Conservation (phyloP, 2,797 vertebrate genomes). For the Phaenicophaeus curvirostris region DNA sequence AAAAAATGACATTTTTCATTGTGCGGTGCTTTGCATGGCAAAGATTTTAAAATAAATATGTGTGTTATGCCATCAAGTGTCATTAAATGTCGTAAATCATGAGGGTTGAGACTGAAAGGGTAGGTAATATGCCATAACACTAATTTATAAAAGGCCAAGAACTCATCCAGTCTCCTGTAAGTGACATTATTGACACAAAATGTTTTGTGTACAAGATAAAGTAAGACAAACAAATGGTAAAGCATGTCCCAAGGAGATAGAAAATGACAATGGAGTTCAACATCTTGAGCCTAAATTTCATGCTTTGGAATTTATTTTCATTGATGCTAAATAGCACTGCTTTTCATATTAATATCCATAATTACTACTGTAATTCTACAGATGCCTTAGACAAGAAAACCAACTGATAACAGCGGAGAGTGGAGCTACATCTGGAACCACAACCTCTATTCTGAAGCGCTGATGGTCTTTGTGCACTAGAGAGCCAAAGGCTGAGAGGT, state of each 20-base stretch:
- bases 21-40: neutral
- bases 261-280: neutral
- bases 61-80: conserved; percentile 28
- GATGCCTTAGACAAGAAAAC: neutral
- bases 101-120: neutral
- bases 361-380: neutral
- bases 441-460: rapidly evolving
- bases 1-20: conserved; percentile 9
- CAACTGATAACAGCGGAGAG: rapidly evolving
- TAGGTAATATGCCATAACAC: neutral
- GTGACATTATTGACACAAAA: neutral
- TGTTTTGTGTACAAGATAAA: neutral
- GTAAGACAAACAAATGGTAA: neutral
- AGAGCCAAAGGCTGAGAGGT: neutral
- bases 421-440: neutral
- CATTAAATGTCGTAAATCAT: conserved; percentile 46
- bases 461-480: neutral
- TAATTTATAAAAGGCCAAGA: conserved; percentile 25
- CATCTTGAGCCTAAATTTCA: neutral
- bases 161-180: neutral
- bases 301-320: neutral
- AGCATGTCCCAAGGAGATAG: neutral
- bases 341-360: neutral
- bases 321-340: neutral
- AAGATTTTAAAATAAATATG: conserved; percentile 50